Evolutionary conservation across 2,113 vertebrate genomes (phyloP), one percentile per base, ranked within the genome.

Genomic region (Poeciliopsis retropinna): DNA sequence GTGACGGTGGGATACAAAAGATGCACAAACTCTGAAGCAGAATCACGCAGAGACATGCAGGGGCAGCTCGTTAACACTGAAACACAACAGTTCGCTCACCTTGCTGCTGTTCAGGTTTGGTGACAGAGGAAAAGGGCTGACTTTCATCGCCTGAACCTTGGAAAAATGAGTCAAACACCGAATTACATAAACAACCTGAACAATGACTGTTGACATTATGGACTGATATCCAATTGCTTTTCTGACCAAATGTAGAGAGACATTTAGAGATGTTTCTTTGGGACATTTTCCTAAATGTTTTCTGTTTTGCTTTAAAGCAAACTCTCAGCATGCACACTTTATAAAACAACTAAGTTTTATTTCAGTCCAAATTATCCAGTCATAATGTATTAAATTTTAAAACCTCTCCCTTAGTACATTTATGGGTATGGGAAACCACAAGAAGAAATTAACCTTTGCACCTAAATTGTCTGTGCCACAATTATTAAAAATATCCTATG

Each of bases 111-210:
- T 92, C 83, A 95, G 91, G 68, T 91, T 92, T 64, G 95, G 95
- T 66, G 96, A 95, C 62, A 95, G 86, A 22, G 95, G 92, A 85
- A 96, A 97, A 0, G 94, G 93, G 76, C 92, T 94, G 86, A 93
- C 89, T 92, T 97, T 96, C 94, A 92, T 95, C 80, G 95, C 92
- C 82, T 95, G 95, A 92, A 94, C 93, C 95, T 96, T 80, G 12
- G 72, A 64, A 64, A 91, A 88, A 72, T n/a, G 30, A 81, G 14
- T 64, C 15, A 14, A 73, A 14, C 57, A 51, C 27, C 62, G 39
- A 72, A 69, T 51, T 5, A 80, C 28, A 14, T 3, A 47, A 47
- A 67, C 1, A 11, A 63, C 4, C 2, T 11, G 34, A 19, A 19
- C 17, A 51, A 32, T 73, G 0, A 81, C 10, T 72, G 65, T 22